phyloP scores from a whole-genome alignment of 2,888 invertebrate species.

The Nymphalis urticae region DNA sequence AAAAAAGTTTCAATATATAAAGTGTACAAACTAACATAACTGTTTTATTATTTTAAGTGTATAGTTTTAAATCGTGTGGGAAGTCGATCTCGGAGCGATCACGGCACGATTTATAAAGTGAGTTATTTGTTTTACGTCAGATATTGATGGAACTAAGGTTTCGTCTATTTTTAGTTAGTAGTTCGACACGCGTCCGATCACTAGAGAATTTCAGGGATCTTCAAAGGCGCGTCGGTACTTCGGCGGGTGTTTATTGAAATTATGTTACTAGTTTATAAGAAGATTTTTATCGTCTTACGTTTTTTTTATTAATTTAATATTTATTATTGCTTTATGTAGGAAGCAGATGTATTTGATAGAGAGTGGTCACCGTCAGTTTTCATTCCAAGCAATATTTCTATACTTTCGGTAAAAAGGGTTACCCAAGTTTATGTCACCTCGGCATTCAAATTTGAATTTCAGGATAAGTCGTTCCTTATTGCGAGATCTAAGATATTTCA shows the following conservation, averaged over 20 bases:
- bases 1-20: neutral
- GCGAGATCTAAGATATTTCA: no score
- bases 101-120: conserved; percentile 61
- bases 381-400: no score
- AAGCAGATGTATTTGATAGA: no score
- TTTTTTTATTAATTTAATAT: neutral
- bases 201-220: conserved; percentile 36
- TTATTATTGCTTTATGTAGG: no score
- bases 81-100: conserved; percentile 53
- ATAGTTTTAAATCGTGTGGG: conserved; percentile 43
- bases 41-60: neutral
- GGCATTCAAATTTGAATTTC: no score
- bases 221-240: conserved; percentile 36
- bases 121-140: conserved; percentile 77
- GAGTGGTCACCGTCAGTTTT: no score
- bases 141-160: conserved; percentile 71
- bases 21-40: neutral
- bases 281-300: neutral
- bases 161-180: conserved; percentile 43
- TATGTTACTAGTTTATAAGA: neutral
- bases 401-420: no score
- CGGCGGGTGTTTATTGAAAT: conserved; percentile 33
- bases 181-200: conserved; percentile 35
- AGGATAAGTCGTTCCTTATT: no score
- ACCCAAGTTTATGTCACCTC: no score